Evolutionary conservation across 2,888 invertebrate species (phyloP).

Genomic region (Opisthograptis luteolata): DNA sequence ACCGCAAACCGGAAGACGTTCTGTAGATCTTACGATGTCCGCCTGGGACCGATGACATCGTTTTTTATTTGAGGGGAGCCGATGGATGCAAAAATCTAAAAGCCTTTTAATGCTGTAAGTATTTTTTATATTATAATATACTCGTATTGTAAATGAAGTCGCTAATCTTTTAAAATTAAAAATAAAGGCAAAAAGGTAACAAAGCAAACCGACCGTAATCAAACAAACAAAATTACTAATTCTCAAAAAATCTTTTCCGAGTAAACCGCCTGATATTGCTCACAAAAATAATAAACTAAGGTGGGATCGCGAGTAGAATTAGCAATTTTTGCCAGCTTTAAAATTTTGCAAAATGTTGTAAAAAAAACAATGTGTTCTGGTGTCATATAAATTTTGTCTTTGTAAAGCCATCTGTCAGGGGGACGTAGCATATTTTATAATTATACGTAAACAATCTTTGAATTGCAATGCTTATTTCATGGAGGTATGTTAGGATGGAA

Average conservation of each 20-base stretch:
- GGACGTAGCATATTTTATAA: conserved; percentile 72
- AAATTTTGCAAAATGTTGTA: conserved; percentile 70
- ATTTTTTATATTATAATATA: no score
- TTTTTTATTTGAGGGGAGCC: no score
- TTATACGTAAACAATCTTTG: conserved; percentile 64
- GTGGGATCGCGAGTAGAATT: conserved; percentile 64
- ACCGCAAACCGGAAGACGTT: no score
- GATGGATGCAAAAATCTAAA: no score
- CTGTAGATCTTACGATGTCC: no score
- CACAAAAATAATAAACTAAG: conserved; percentile 68
- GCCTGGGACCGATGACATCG: no score
- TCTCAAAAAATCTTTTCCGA: conserved; percentile 73
- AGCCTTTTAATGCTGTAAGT: no score
- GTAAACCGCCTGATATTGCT: conserved; percentile 71
- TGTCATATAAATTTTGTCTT: conserved; percentile 69
- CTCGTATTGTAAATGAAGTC: no score
- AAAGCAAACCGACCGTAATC: conserved; percentile 30
- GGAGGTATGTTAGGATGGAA: conserved; percentile 13
- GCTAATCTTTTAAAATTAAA: background rate
- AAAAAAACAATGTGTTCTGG: conserved; percentile 71
- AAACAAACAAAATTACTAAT: conserved; percentile 68
- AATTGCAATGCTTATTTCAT: conserved; percentile 43
- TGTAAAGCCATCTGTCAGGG: conserved; percentile 70
- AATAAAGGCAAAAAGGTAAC: conserved; percentile 13
- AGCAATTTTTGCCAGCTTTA: conserved; percentile 58